Conservation (phyloP, 2,797 vertebrate species). For the Rhinichthys osculus region DNA sequence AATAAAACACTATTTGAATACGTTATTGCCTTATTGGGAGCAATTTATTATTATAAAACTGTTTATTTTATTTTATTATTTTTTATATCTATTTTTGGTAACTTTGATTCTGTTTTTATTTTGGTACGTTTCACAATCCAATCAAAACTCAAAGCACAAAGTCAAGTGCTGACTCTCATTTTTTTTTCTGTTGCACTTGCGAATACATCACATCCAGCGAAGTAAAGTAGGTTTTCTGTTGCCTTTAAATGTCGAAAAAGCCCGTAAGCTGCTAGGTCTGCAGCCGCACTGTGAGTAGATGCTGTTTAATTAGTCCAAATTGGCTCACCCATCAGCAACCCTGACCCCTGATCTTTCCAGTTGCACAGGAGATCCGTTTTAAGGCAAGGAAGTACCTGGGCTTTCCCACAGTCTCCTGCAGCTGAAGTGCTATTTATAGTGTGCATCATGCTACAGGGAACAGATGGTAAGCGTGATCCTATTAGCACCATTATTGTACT, state of each 20-base stretch:
- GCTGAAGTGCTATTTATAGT: constrained; percentile 58
- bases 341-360: constrained; percentile 24
- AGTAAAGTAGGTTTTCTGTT: neutral
- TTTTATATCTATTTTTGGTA: neutral
- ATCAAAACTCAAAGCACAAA: neutral
- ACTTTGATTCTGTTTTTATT: neutral
- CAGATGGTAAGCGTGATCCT: constrained; percentile 61
- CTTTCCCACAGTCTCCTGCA: constrained; percentile 26
- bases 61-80: neutral
- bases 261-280: neutral
- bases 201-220: neutral
- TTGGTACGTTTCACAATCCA: neutral
- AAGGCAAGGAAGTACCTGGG: constrained; percentile 36
- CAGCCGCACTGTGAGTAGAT: neutral
- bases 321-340: neutral
- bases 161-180: neutral
- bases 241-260: neutral
- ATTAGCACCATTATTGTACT: constrained; percentile 60
- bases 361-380: neutral
- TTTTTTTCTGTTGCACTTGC: neutral
- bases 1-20: neutral
- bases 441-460: constrained; percentile 42
- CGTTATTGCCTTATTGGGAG: neutral
- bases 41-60: neutral
- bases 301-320: neutral